Conservation (phyloP, 2,888 invertebrate species). For the Adineta ricciae region DNA sequence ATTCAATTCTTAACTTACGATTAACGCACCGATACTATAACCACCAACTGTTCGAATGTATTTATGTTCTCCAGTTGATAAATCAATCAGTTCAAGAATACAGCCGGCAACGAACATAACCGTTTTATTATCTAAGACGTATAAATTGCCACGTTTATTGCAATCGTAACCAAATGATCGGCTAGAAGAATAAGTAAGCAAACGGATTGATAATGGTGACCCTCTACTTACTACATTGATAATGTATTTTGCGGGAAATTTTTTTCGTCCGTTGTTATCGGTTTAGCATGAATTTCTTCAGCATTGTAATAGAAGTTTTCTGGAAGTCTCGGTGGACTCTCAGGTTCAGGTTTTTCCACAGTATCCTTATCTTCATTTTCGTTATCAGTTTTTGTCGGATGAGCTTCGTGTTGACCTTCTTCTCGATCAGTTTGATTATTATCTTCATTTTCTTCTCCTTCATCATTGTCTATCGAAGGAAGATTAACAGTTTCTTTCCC, state of each 20-base stretch:
- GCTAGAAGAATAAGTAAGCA: slow-evolving; percentile 53
- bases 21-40: slow-evolving; percentile 69
- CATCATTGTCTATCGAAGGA: background rate
- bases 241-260: background rate
- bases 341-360: background rate
- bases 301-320: background rate
- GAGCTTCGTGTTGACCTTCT: background rate
- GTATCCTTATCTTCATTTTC: background rate
- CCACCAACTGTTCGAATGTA: slow-evolving; percentile 67
- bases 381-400: background rate
- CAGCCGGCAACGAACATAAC: slow-evolving; percentile 72
- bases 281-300: background rate
- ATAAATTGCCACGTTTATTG: slow-evolving; percentile 67
- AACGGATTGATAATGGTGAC: no score
- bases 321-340: background rate
- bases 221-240: background rate
- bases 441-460: background rate
- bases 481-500: background rate
- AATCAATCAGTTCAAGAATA: slow-evolving; percentile 65
- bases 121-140: slow-evolving; percentile 64
- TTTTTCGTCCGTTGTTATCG: background rate
- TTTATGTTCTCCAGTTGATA: slow-evolving; percentile 58
- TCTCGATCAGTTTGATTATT: background rate
- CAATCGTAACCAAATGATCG: slow-evolving; percentile 78
- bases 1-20: slow-evolving; percentile 54